These are phyloP conservation scores for Sceloporus tristichus DNA, from an alignment of 2,113 vertebrate species.

Conservation along the genomic window DNA sequence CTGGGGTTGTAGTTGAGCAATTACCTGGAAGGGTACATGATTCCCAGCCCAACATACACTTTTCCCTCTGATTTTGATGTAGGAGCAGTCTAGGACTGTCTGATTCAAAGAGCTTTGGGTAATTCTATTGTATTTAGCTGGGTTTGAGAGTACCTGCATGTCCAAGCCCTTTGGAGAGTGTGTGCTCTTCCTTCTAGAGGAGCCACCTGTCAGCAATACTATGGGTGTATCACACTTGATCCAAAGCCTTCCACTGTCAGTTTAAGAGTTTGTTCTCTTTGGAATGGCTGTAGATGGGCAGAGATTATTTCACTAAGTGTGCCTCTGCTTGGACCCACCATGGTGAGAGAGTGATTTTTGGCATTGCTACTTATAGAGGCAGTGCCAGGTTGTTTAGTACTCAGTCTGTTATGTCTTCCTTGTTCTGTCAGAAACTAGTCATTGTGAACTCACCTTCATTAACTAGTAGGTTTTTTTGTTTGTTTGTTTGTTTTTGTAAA, in stretches of 20 bases:
- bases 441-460: constrained; percentile 10
- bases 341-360: not conserved
- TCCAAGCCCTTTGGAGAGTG: not conserved
- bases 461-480: not conserved
- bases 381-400: not conserved
- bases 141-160: constrained; percentile 28
- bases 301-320: not conserved
- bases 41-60: not conserved
- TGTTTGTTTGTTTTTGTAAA: not conserved
- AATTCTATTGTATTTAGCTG: not conserved
- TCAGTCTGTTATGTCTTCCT: constrained; percentile 12
- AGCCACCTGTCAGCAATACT: not conserved
- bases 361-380: constrained; percentile 10
- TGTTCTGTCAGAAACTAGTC: constrained; percentile 2
- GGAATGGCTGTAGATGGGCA: not conserved
- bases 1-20: too few relatives aligned
- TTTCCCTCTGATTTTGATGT: constrained; percentile 4
- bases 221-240: not conserved
- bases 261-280: not conserved
- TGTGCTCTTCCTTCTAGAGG: not conserved
- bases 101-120: not conserved
- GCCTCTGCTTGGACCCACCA: not conserved
- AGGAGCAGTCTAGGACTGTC: constrained; percentile 29
- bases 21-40: too few relatives aligned
- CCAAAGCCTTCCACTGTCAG: constrained; percentile 14